Evolutionary conservation across 2,113 vertebrate species (phyloP).

Genomic region (Tympanuchus pallidicinctus): DNA sequence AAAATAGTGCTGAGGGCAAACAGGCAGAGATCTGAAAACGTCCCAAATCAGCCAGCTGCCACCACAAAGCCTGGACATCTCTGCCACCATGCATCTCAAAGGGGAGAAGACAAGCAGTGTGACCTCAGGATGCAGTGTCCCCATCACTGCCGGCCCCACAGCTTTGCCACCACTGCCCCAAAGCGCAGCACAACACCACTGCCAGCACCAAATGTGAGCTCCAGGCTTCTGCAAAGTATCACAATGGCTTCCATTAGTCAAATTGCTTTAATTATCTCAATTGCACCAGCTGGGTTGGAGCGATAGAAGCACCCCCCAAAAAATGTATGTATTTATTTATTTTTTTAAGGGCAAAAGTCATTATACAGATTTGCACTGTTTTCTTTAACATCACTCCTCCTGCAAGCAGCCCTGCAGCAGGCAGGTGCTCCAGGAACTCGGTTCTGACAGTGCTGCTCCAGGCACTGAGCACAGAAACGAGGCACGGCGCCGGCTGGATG

Average conservation of each 20-base stretch:
- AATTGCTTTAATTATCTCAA: neutral
- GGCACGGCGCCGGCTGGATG: neutral
- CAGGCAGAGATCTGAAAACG: neutral
- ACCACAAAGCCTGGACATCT: neutral
- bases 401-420: fast-evolving
- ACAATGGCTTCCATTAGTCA: neutral
- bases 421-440: neutral
- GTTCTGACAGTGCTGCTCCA: neutral
- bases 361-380: fast-evolving
- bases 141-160: neutral
- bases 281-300: neutral
- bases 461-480: neutral
- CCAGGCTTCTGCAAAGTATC: neutral
- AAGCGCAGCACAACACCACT: neutral
- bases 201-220: fast-evolving
- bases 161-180: neutral
- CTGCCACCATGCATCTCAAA: neutral
- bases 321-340: too few species aligned
- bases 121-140: too few species aligned
- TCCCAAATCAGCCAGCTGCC: neutral
- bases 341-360: neutral
- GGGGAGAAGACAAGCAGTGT: neutral
- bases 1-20: neutral
- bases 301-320: neutral
- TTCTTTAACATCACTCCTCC: neutral